These are phyloP conservation scores for Perdita meconis DNA, from an alignment of 2,888 invertebrate species.

Conservation along the genomic window DNA sequence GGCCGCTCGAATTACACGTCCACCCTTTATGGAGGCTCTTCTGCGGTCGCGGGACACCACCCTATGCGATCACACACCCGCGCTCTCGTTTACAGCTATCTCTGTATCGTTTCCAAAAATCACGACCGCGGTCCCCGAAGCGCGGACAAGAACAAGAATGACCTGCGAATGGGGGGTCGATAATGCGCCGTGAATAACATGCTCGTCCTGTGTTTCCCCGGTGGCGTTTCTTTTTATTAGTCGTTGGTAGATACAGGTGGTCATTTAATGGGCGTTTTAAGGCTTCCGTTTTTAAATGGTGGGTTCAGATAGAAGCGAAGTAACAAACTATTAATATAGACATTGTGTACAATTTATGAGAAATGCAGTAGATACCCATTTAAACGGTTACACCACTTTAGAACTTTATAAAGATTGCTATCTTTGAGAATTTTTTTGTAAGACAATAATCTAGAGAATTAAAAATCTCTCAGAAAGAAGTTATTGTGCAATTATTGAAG, in stretches of 20 bases:
- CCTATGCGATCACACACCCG: conserved; percentile 66
- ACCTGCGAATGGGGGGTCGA: background rate
- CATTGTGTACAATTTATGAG: too few relatives aligned
- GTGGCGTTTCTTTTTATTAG: background rate
- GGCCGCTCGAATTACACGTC: conserved; percentile 68
- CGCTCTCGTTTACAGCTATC: conserved; percentile 57
- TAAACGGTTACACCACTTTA: too few relatives aligned
- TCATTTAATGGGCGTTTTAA: background rate
- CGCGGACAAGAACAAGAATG: conserved; percentile 51
- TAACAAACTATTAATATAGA: background rate
- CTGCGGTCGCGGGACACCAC: conserved; percentile 69
- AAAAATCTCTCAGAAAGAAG: background rate
- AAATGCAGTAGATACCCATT: too few relatives aligned
- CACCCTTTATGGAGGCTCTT: conserved; percentile 65
- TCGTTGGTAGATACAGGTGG: background rate
- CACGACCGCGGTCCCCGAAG: conserved; percentile 39
- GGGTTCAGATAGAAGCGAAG: background rate
- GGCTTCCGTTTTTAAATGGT: background rate
- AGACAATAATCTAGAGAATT: conserved; percentile 2
- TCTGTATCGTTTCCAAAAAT: conserved; percentile 60
- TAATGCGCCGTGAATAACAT: conserved; percentile 27
- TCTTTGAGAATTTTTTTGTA: too few relatives aligned
- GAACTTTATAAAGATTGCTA: too few relatives aligned
- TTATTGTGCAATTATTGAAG: too few relatives aligned
- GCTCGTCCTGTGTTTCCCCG: background rate